Evolutionary conservation across 2,113 vertebrate genomes (phyloP).

Genomic region (Pterocles gutturalis): DNA sequence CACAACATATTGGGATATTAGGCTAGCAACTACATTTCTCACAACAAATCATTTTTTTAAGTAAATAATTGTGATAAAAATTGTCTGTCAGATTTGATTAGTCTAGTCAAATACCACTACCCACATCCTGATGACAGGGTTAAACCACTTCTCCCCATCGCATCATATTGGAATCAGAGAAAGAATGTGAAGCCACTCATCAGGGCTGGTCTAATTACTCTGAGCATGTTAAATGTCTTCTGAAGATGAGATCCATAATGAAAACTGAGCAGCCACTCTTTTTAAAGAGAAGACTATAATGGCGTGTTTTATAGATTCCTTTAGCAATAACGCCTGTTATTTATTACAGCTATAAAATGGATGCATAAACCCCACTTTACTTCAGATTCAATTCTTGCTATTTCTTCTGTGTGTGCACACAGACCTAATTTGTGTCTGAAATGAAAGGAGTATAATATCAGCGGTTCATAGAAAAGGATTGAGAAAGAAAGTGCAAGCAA

Average conservation of each 20-base stretch:
- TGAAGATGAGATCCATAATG: not conserved
- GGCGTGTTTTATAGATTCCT: conserved; percentile 26
- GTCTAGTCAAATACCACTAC: not conserved
- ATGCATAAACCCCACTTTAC: conserved; percentile 10
- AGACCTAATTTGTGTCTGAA: conserved; percentile 1
- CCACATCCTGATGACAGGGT: not conserved
- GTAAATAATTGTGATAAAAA: conserved; percentile 38
- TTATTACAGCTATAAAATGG: conserved; percentile 26
- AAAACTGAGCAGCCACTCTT: not conserved
- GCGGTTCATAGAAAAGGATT: not conserved
- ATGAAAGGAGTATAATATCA: not conserved
- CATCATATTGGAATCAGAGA: not conserved
- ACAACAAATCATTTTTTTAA: conserved; percentile 33
- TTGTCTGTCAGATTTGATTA: conserved; percentile 51
- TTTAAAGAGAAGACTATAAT: not conserved
- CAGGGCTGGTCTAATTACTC: conserved; percentile 2
- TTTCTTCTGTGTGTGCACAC: not conserved
- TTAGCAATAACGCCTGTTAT: not conserved
- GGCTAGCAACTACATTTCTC: not conserved
- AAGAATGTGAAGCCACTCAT: not conserved
- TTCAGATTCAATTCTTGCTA: not conserved
- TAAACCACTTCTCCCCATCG: conserved; percentile 18
- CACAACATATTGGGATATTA: not conserved
- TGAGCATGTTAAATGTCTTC: not conserved
- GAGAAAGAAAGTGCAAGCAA: not conserved